These are phyloP conservation scores for Eupithecia exiguata DNA, from an alignment of 2,888 invertebrate genomes.

Conservation along the genomic window DNA sequence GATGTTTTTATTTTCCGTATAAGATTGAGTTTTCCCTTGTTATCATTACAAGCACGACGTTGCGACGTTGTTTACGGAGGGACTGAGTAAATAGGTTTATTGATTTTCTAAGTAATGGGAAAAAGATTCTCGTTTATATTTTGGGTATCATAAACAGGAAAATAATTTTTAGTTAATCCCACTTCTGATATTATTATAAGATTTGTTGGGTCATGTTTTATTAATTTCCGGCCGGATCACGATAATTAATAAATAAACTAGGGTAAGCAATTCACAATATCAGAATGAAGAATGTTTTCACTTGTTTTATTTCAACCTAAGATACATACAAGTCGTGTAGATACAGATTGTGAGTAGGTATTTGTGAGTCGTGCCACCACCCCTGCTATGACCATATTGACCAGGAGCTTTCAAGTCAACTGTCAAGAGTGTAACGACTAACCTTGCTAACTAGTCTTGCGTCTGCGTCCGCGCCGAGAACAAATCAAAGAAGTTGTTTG, in stretches of 20 bases:
- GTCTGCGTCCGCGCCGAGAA: too few relatives aligned
- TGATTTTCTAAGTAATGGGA: slow-evolving; percentile 38
- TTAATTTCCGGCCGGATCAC: slow-evolving; percentile 10
- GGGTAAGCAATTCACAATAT: not conserved
- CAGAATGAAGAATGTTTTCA: not conserved
- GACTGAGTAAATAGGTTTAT: slow-evolving; percentile 39
- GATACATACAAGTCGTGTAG: not conserved
- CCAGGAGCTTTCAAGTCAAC: too few relatives aligned
- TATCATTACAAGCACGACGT: slow-evolving; percentile 37
- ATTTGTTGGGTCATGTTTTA: not conserved
- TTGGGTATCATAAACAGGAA: slow-evolving; percentile 11
- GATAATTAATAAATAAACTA: not conserved
- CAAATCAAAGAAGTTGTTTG: too few relatives aligned
- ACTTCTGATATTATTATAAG: not conserved
- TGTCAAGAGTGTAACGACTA: too few relatives aligned
- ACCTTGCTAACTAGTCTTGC: too few relatives aligned
- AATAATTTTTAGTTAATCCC: slow-evolving; percentile 3
- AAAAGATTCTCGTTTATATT: slow-evolving; percentile 16
- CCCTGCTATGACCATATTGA: too few relatives aligned
- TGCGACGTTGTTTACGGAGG: slow-evolving; percentile 34
- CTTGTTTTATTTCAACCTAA: not conserved
- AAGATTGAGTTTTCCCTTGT: slow-evolving; percentile 24
- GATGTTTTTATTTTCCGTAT: slow-evolving; percentile 31
- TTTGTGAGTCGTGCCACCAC: too few relatives aligned
- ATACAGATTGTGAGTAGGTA: not conserved